Evolutionary conservation across 2,113 vertebrate species (phyloP).

Genomic region (Thermophis baileyi): DNA sequence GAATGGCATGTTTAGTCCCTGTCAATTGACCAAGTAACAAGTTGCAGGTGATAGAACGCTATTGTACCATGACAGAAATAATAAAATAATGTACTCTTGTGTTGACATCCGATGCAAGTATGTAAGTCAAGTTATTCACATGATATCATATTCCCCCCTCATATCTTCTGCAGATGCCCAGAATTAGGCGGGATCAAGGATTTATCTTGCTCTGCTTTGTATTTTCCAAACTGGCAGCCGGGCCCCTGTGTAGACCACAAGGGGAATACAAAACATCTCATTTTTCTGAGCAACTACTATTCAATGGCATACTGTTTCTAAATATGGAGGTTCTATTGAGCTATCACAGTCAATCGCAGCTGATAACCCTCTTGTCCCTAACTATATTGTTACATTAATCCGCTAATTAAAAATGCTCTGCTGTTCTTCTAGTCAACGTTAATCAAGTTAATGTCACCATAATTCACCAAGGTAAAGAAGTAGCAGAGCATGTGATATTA

Average conservation of each 20-base stretch:
- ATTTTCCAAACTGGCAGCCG: background rate
- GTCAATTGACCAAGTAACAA: background rate
- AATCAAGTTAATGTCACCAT: background rate
- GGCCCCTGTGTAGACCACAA: background rate
- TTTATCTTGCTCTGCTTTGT: background rate
- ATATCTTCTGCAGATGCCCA: background rate
- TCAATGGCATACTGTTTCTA: background rate
- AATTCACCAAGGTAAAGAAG: slow-evolving; percentile 11
- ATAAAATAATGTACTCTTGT: background rate
- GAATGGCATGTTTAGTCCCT: background rate
- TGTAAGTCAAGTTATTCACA: background rate
- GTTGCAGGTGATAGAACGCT: background rate
- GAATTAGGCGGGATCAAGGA: background rate
- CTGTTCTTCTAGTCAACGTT: background rate
- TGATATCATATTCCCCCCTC: background rate
- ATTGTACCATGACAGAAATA: background rate
- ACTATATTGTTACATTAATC: background rate
- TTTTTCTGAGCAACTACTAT: background rate
- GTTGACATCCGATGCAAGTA: background rate
- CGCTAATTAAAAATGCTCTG: background rate
- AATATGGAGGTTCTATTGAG: background rate
- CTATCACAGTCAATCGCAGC: background rate
- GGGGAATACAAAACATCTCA: background rate
- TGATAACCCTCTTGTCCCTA: background rate
- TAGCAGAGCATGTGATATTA: accelerated